These are phyloP conservation scores for Trachelus stipa DNA, from an alignment of 2,888 invertebrate species.

Conservation along the genomic window DNA sequence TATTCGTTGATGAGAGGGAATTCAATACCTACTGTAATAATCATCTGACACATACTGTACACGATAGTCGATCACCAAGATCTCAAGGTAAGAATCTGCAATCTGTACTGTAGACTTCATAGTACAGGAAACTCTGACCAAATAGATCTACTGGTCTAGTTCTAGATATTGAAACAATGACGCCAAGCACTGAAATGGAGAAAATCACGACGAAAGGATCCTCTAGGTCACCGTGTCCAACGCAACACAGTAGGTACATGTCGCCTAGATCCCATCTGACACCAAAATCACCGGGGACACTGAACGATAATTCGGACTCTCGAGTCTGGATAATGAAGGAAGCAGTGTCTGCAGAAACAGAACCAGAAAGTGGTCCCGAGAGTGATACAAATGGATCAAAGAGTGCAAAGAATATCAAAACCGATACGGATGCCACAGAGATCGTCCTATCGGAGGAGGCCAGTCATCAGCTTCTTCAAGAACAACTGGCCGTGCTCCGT, in stretches of 20 bases:
- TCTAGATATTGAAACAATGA: conserved; percentile 50
- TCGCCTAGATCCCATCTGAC: conserved; percentile 35
- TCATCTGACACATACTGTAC: conserved; percentile 45
- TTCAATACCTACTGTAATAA: conserved; percentile 56
- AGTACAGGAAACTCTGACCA: background rate
- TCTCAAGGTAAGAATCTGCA: conserved; percentile 41
- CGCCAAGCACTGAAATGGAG: conserved; percentile 39
- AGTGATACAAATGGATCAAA: conserved; percentile 33
- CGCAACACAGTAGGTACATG: conserved; percentile 31
- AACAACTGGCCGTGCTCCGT: conserved; percentile 58
- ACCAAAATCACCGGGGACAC: conserved; percentile 39
- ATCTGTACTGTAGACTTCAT: background rate
- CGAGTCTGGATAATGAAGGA: conserved; percentile 56
- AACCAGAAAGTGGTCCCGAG: conserved; percentile 47
- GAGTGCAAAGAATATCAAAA: conserved; percentile 20
- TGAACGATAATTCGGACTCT: conserved; percentile 46
- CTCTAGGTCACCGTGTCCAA: conserved; percentile 32
- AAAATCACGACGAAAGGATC: conserved; percentile 37
- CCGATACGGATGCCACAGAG: conserved; percentile 31
- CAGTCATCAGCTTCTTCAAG: conserved; percentile 53
- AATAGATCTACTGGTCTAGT: conserved; percentile 31
- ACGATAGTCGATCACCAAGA: conserved; percentile 46
- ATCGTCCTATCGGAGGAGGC: conserved; percentile 53
- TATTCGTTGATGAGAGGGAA: conserved; percentile 59
- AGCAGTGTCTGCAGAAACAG: conserved; percentile 37